A percentile compares a stretch with the other conserved stretches of the same genome.
These are phyloP conservation scores for Acomys russatus DNA, from an alignment of 2,797 vertebrate genomes.

Conservation along the genomic window DNA sequence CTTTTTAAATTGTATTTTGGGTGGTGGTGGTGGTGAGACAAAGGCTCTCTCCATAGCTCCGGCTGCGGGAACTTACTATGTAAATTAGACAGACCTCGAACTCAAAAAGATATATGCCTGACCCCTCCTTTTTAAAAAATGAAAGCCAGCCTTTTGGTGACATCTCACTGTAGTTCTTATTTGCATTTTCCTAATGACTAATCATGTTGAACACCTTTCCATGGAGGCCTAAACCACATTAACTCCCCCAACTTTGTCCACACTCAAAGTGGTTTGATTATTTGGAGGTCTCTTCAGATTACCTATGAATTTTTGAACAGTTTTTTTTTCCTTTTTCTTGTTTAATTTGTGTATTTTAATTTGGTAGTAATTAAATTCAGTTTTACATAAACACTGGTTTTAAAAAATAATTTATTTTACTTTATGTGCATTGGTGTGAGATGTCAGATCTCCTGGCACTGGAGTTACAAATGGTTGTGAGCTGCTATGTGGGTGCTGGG, in stretches of 20 bases:
- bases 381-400: neutral
- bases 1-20: neutral
- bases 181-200: slow-evolving; percentile 14
- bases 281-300: neutral
- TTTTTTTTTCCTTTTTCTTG: neutral
- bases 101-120: neutral
- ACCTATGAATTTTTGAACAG: neutral
- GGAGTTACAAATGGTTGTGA: too few species aligned
- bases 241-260: slow-evolving; percentile 16
- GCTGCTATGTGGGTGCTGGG: too few species aligned
- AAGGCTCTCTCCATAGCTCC: neutral
- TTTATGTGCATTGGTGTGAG: too few species aligned
- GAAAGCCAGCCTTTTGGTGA: neutral
- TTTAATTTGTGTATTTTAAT: neutral
- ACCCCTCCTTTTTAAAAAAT: neutral
- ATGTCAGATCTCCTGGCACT: too few species aligned
- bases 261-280: neutral
- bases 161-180: neutral
- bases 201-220: neutral
- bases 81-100: neutral
- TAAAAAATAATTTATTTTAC: neutral
- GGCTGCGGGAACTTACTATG: neutral
- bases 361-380: neutral
- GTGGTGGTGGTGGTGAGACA: neutral
- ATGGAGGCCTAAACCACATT: neutral